Base-by-base conservation (phyloP, 2,113 vertebrate species). In the Gymnocephalus cernua region DNA sequence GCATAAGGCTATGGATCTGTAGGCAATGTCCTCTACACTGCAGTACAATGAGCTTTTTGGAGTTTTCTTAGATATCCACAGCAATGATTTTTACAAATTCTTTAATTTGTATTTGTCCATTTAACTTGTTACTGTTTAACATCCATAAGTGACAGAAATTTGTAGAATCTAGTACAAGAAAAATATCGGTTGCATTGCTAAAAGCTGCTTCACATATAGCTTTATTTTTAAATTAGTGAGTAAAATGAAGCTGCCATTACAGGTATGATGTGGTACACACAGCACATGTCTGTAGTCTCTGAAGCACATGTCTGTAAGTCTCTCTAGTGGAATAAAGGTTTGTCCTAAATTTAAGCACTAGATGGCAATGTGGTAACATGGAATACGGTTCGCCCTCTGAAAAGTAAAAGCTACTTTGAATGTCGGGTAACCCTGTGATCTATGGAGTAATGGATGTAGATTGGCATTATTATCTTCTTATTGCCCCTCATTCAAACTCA, bases 381-480 rank as follows among this genome's bases (percentile, higher is more conserved):
- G 38, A 82, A 82, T 3, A 15, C 0, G 2, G 18, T 18, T 1
- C 18, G 14, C 7, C 45, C 11, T 47, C 4, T 35, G 14, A 47
- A 56, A 67, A 66, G 71, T n/a, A 10, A 75, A 62, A 62, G 32
- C 57, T 25, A 14, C 71, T 79, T 35, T 19, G 27, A 58, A 38
- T 56, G 47, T 68, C 21, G 58, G 50, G 65, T 65, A 58, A 77
- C 79, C 68, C 82, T 87, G 77, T 90, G 84, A 90, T 87, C 87
- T 87, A 10, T 86, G 81, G 65, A 76, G 82, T 93, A 94, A 94
- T 91, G 83, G 85, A 76, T 80, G 65, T 58, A 86, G 84, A 92
- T 93, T 93, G 89, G 83, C 64, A 62, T 84, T 91, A 92, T 94
- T 94, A 92, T 89, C 84, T 83, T 87, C 83, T 90, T 94, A 94